Percentiles rank a stretch among this genome's conserved stretches.
Evolutionary conservation across 2,797 vertebrate genomes (phyloP).

Genomic region (Tachyglossus aculeatus): DNA sequence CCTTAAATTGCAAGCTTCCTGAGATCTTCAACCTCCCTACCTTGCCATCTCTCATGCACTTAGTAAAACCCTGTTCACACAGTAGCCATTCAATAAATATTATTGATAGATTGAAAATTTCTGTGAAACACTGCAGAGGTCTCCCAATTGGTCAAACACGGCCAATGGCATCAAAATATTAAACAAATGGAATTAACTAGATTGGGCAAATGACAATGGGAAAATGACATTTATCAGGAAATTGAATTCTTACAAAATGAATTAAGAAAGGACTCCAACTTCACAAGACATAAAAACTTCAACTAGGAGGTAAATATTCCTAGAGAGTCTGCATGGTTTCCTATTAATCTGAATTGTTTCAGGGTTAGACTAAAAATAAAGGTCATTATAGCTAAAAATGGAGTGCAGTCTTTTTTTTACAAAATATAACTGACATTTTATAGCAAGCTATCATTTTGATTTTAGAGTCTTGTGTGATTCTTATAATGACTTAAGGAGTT

Average conservation of each 20-base stretch:
- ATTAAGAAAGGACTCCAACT: not conserved
- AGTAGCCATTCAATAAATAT: too few species aligned
- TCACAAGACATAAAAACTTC: not conserved
- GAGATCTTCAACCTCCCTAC: too few species aligned
- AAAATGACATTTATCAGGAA: not conserved
- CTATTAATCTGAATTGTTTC: not conserved
- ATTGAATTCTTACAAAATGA: not conserved
- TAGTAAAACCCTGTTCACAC: too few species aligned
- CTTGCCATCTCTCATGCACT: too few species aligned
- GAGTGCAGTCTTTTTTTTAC: slow-evolving; percentile 25
- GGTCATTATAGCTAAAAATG: slow-evolving; percentile 41
- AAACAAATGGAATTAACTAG: too few species aligned
- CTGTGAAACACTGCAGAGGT: too few species aligned
- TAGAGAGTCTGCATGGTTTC: not conserved
- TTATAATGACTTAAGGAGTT: slow-evolving; percentile 50
- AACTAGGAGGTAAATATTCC: too few species aligned
- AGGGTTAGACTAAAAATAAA: not conserved
- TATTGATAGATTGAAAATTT: too few species aligned
- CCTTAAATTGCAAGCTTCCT: too few species aligned
- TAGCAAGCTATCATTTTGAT: slow-evolving; percentile 55
- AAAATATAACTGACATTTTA: slow-evolving; percentile 32
- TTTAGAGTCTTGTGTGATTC: slow-evolving; percentile 52
- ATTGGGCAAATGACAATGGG: not conserved
- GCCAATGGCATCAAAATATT: too few species aligned
- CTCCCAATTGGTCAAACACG: too few species aligned